Evolutionary conservation across 2,113 vertebrate species (phyloP).

Genomic region (Syrrhaptes paradoxus): DNA sequence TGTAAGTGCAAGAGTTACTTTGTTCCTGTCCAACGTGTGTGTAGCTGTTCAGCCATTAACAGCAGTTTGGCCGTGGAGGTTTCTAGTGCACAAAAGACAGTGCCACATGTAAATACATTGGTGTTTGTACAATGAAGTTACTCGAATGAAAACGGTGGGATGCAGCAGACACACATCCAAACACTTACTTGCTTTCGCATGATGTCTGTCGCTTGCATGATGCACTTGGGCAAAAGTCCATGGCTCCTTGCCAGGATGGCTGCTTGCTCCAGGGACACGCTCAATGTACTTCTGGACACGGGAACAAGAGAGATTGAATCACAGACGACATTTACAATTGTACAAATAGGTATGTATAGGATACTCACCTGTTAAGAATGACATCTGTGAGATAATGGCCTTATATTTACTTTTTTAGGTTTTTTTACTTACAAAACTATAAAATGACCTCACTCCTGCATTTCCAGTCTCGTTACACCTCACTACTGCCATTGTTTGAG

Average conservation of each 20-base stretch:
- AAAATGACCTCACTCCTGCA: neutral
- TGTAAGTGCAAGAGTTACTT: neutral
- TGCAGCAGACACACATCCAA: neutral
- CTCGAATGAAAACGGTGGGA: accelerated
- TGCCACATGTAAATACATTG: accelerated
- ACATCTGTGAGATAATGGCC: neutral
- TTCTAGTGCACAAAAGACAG: neutral
- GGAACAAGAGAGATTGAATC: neutral
- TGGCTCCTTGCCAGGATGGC: conserved; percentile 92
- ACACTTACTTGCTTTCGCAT: conserved; percentile 93
- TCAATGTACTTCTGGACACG: conserved; percentile 84
- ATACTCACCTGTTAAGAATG: neutral
- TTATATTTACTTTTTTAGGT: neutral
- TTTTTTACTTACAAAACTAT: neutral
- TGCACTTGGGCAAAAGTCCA: conserved; percentile 90
- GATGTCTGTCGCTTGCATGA: conserved; percentile 98
- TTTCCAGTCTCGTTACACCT: neutral
- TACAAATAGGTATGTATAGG: neutral
- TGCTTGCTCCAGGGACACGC: conserved; percentile 92
- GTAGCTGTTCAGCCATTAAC: neutral
- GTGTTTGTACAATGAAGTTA: neutral
- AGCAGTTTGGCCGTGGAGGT: neutral
- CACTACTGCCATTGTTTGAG: neutral
- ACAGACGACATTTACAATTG: neutral
- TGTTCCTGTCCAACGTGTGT: neutral